Percentiles rank a stretch among this genome's conserved stretches.
Conservation (phyloP, 2,113 vertebrate genomes). For the Cochlearius cochlearius region DNA sequence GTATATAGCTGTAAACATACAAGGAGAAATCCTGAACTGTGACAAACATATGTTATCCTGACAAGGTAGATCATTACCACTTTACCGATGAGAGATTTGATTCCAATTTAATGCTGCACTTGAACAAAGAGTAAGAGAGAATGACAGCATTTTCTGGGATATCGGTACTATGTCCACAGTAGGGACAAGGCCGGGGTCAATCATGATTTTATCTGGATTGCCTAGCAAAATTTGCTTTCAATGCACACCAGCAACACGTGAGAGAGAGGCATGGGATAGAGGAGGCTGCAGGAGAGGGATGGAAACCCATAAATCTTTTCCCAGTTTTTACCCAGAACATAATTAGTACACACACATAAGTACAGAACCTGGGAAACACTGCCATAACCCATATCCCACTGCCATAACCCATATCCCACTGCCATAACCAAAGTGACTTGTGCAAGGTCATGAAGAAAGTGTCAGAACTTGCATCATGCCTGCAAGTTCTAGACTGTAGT, state of each 20-base stretch:
- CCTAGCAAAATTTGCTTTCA: neutral
- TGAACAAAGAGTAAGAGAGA: neutral
- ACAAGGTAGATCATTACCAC: neutral
- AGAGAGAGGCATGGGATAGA: neutral
- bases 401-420: neutral
- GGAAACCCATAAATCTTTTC: neutral
- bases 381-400: neutral
- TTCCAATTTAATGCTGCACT: neutral
- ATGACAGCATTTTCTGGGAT: neutral
- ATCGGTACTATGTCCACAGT: neutral
- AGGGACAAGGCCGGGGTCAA: neutral
- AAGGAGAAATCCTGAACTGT: neutral
- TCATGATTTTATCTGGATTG: neutral
- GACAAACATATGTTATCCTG: neutral
- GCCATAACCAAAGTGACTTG: neutral
- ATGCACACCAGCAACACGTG: neutral
- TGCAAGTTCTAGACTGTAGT: neutral
- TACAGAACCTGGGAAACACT: neutral
- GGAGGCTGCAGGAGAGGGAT: neutral
- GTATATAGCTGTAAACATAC: neutral
- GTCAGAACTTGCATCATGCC: neutral
- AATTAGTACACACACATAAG: neutral
- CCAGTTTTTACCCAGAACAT: neutral
- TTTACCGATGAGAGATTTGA: neutral
- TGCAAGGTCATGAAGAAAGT: neutral